phyloP scores from a whole-genome alignment of 2,888 invertebrate species.

The Homarus gammarus region DNA sequence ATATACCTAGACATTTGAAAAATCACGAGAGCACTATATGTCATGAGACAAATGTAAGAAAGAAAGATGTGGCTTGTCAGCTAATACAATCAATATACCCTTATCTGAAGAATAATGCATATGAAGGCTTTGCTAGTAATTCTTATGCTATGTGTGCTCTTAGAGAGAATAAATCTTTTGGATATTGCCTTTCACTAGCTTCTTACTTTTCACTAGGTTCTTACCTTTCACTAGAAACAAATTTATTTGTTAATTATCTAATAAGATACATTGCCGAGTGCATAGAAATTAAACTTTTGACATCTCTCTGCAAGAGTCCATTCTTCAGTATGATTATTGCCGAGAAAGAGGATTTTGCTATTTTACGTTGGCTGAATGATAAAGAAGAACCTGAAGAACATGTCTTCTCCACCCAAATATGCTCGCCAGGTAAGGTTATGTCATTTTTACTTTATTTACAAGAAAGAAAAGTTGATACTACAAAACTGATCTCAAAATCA shows the following conservation, averaged over 20 bases:
- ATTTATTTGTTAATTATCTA: constrained; percentile 17
- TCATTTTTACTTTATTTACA: background rate
- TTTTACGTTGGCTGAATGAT: constrained; percentile 22
- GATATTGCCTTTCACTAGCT: no score
- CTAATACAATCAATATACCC: constrained; percentile 6
- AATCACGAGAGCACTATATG: background rate
- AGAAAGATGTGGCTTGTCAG: background rate
- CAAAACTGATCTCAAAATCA: constrained; percentile 9
- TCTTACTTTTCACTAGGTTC: no score
- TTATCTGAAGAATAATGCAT: background rate
- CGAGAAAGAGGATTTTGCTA: background rate
- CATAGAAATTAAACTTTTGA: constrained; percentile 5
- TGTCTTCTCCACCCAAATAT: background rate
- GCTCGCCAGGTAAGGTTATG: background rate
- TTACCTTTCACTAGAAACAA: background rate
- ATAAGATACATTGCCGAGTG: constrained; percentile 23
- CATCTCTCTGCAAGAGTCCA: constrained; percentile 4
- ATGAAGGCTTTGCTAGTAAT: constrained; percentile 11
- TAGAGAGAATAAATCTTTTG: constrained; percentile 8
- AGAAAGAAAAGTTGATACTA: constrained; percentile 5
- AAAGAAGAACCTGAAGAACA: constrained; percentile 29
- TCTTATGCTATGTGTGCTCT: background rate
- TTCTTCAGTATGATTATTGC: constrained; percentile 20
- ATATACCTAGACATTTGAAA: constrained; percentile 5
- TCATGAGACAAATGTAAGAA: background rate